These are phyloP conservation scores for Macrochelys suwanniensis DNA, from an alignment of 2,797 vertebrate genomes.

Conservation along the genomic window DNA sequence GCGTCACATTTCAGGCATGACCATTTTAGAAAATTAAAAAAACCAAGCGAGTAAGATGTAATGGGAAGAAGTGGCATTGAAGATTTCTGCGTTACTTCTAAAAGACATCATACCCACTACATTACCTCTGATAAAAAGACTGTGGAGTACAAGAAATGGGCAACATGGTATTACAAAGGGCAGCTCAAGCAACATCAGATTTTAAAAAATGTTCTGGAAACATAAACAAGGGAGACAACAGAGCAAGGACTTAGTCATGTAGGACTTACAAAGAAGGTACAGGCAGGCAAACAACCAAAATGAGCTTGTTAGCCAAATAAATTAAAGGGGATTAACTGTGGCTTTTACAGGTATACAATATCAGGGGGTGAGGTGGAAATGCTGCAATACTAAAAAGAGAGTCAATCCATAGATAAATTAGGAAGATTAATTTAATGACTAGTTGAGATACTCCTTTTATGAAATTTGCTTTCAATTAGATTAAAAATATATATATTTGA, in stretches of 20 bases:
- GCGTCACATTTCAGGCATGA: constrained; percentile 46
- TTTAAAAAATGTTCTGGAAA: not conserved
- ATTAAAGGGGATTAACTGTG: not conserved
- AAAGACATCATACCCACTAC: not conserved
- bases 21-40: constrained; percentile 56
- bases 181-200: not conserved
- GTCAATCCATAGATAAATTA: not conserved
- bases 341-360: not conserved
- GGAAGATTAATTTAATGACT: not conserved
- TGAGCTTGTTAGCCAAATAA: not conserved
- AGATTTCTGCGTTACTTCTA: constrained; percentile 12
- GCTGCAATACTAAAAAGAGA: not conserved
- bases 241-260: not conserved
- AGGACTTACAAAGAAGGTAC: not conserved
- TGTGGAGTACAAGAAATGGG: not conserved
- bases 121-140: not conserved
- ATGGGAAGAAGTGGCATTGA: constrained; percentile 36
- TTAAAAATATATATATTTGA: not conserved
- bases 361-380: not conserved
- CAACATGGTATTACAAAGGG: not conserved
- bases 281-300: not conserved
- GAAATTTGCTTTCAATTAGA: not conserved
- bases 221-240: not conserved
- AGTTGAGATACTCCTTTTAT: not conserved
- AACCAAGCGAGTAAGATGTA: not conserved